Evolutionary conservation across 1,140 invertebrate genomes (phyloP).

Genomic region (Tenebrio molitor): DNA sequence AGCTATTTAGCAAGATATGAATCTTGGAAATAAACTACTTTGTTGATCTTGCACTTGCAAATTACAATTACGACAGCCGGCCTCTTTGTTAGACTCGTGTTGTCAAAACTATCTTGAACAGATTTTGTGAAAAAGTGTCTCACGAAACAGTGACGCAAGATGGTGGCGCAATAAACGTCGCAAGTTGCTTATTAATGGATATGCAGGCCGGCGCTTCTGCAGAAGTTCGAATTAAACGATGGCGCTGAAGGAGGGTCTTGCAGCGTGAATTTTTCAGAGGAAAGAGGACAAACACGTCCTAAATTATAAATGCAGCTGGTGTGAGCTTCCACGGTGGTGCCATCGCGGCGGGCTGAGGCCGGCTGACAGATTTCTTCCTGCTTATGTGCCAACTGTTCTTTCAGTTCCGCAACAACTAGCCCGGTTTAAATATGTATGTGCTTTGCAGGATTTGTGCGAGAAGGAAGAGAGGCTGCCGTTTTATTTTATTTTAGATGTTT

Average conservation of each 20-base stretch:
- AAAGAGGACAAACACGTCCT: constrained; percentile 8
- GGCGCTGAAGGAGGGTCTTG: background rate
- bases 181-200: no score
- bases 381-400: constrained; percentile 40
- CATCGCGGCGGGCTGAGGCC: constrained; percentile 5
- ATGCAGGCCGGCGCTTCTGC: no score
- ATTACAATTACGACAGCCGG: no score
- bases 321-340: constrained; percentile 25
- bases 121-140: no score
- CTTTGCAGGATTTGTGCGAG: constrained; percentile 35
- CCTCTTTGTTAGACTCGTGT: no score
- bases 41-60: no score
- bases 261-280: background rate
- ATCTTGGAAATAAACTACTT: no score
- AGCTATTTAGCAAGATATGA: no score
- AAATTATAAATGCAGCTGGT: constrained; percentile 34
- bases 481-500: constrained; percentile 36
- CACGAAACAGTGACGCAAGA: no score
- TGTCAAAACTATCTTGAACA: no score
- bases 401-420: constrained; percentile 38
- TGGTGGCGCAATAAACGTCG: no score
- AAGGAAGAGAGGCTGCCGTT: constrained; percentile 22
- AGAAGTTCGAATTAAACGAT: background rate
- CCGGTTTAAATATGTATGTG: constrained; percentile 35
- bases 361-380: constrained; percentile 32